These are phyloP conservation scores for Oeneis ivallda DNA, from an alignment of 2,888 invertebrate genomes.

Conservation along the genomic window DNA sequence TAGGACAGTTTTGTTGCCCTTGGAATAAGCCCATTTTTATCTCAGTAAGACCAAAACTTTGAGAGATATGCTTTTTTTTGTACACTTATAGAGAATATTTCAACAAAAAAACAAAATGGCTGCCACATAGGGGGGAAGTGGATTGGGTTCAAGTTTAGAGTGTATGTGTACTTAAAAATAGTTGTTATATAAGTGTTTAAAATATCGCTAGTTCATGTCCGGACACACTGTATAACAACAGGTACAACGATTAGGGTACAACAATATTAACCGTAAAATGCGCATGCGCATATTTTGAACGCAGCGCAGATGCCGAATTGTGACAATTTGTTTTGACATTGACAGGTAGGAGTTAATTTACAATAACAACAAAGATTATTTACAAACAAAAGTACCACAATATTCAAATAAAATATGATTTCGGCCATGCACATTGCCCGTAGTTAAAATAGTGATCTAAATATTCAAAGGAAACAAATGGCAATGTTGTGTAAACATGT, in stretches of 20 bases:
- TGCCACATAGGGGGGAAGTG: too few species aligned
- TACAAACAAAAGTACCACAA: conserved; percentile 18
- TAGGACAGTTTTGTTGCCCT: too few species aligned
- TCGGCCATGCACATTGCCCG: not conserved
- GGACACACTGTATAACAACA: too few species aligned
- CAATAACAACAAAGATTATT: not conserved
- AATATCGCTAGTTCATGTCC: too few species aligned
- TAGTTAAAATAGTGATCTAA: conserved; percentile 29
- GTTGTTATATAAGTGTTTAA: too few species aligned
- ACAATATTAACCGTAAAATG: conserved; percentile 16
- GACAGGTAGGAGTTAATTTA: not conserved
- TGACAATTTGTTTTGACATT: conserved; percentile 10
- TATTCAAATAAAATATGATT: conserved; percentile 12
- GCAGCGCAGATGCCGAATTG: not conserved
- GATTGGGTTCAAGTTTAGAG: too few species aligned
- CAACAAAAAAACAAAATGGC: too few species aligned
- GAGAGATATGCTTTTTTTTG: too few species aligned
- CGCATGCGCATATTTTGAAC: conserved; percentile 27
- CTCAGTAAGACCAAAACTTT: too few species aligned
- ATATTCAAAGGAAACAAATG: conserved; percentile 39
- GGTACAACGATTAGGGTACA: not conserved
- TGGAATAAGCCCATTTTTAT: too few species aligned
- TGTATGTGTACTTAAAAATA: too few species aligned
- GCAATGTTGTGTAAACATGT: conserved; percentile 52
- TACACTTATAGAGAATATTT: too few species aligned